These are phyloP conservation scores for Nemurella pictetii DNA, from an alignment of 2,888 invertebrate genomes.

Conservation along the genomic window DNA sequence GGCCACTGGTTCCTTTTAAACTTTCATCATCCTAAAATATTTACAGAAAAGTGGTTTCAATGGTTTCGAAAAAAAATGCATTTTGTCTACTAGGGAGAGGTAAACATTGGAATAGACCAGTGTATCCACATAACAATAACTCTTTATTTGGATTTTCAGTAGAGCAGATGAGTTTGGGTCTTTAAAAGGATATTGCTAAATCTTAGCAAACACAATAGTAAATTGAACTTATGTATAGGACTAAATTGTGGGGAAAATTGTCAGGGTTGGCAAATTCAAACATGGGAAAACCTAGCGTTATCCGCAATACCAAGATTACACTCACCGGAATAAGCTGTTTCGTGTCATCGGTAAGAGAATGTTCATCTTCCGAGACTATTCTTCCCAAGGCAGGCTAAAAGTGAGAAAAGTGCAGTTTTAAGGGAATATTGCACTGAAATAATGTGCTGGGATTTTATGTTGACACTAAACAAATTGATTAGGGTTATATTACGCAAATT, in stretches of 20 bases:
- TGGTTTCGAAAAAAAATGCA: not conserved
- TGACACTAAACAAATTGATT: too few species aligned
- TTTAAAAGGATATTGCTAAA: too few species aligned
- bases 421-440: not conserved
- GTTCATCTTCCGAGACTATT: slow-evolving; percentile 31
- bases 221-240: not conserved
- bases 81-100: not conserved
- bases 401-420: not conserved
- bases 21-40: slow-evolving; percentile 25
- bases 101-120: not conserved
- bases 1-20: slow-evolving; percentile 48
- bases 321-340: slow-evolving; percentile 34
- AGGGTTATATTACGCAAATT: too few species aligned
- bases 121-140: not conserved
- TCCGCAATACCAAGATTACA: too few species aligned
- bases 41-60: not conserved
- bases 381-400: not conserved
- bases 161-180: not conserved
- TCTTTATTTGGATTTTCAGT: not conserved
- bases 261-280: too few species aligned
- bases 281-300: too few species aligned
- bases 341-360: slow-evolving; percentile 33
- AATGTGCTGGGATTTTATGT: not conserved
- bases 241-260: not conserved
- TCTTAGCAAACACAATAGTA: not conserved